Evolutionary conservation across 2,888 invertebrate genomes (phyloP).

Genomic region (Rhabditophanes sp.): DNA sequence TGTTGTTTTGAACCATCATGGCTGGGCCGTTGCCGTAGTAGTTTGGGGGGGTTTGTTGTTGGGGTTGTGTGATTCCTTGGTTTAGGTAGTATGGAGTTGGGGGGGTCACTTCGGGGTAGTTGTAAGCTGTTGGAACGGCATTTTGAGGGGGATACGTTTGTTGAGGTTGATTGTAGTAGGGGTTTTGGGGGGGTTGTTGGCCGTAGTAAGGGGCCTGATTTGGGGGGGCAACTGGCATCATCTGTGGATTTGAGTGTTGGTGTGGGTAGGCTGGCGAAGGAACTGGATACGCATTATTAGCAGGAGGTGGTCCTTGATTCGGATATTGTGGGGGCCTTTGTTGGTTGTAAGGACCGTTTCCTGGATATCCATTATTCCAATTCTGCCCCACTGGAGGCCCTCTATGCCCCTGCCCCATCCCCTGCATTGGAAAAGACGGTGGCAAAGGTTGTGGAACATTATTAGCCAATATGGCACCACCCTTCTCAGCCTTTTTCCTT

Average conservation of each 20-base stretch:
- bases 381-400: no score
- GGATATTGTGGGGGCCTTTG: conserved; percentile 4
- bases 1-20: no score
- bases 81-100: conserved; percentile 5
- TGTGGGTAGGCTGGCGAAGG: conserved; percentile 4
- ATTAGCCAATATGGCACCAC: no score
- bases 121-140: conserved; percentile 5
- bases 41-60: no score
- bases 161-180: conserved; percentile 6
- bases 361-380: no score
- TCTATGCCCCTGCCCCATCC: no score
- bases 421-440: no score
- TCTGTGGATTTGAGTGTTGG: conserved; percentile 3
- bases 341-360: conserved; percentile 9
- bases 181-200: conserved; percentile 7
- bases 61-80: no score
- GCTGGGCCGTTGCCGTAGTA: no score
- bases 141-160: no score
- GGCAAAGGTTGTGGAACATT: no score
- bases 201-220: conserved; percentile 5
- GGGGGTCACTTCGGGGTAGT: conserved; percentile 3
- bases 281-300: conserved; percentile 1
- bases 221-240: neutral
- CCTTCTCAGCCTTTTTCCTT: no score
- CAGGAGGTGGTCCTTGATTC: conserved; percentile 1